Base-by-base conservation (phyloP, 2,888 invertebrate genomes). In the Trimorus sp. region DNA sequence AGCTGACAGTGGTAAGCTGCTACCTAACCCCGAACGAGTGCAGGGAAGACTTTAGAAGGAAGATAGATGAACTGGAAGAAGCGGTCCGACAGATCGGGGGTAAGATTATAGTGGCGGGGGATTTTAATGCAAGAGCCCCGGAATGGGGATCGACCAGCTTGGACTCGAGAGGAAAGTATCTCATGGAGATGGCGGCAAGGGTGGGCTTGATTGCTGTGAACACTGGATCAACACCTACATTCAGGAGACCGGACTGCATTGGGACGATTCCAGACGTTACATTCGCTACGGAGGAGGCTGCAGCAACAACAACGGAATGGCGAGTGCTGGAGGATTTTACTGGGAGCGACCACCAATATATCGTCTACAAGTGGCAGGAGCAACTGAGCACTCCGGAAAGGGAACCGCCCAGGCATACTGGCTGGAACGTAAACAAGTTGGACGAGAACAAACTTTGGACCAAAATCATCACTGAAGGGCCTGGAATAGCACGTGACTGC, bases 21-120 rank as follows among this genome's bases (percentile, higher is more conserved):
- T 81, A 77, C 56, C 54, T 76, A 40, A 70, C 76, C 3, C 81
- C 81, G 7, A 79, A 74, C 26, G 79, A 74, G 11, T 14, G 54
- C 9, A 74, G 62, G 48, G 56, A 51, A 9, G 48, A 36, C 5
- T 66, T 71, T 26, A 40, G 76, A 37, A 37, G 15, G 14, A 73
- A 62, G 49, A 1, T 69, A 16, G 68, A 54, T 36, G 45, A 45
- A 11, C 45, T 45, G 45, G 45, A 45, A 12, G 45, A 45, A 2
- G 12, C 45, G 1, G 12, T 45, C 45, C 45, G 6, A 12, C 45
- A 58, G 14, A 11, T n/a, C 37, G 6, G 16, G 1, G 8, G 62
- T 7, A 4, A 4, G 36, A 4, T 26, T 5, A 12, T 62, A 26
- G 53, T 38, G 16, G 53, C 53, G 7, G 53, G 53, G 3, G 53